Evolutionary conservation across 2,888 invertebrate species (phyloP).

Genomic region (Copidosoma aretas): DNA sequence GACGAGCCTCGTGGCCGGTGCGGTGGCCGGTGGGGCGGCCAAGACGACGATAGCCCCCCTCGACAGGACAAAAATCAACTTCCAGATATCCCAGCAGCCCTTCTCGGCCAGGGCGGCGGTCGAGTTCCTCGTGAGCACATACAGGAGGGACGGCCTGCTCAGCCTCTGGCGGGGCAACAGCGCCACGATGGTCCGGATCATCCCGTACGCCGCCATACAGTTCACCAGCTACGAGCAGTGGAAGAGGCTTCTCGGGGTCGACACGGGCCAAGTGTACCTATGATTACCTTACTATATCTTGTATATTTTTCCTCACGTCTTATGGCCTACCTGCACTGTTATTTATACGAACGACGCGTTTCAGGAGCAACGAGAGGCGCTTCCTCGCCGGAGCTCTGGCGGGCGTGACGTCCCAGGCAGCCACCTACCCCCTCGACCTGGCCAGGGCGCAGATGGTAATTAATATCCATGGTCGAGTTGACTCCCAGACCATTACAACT

Average conservation of each 20-base stretch:
- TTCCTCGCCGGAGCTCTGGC: constrained; percentile 94
- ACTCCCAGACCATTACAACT: no score
- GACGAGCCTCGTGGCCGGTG: constrained; percentile 89
- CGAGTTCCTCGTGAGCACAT: constrained; percentile 72
- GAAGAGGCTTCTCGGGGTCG: constrained; percentile 81
- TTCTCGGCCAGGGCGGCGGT: constrained; percentile 78
- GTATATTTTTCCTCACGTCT: no score
- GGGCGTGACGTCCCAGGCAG: constrained; percentile 91
- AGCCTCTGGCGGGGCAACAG: constrained; percentile 98
- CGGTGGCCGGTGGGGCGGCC: constrained; percentile 91
- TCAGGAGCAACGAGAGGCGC: constrained; percentile 60
- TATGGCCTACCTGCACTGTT: no score
- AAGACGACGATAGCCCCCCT: constrained; percentile 97
- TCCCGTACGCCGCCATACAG: constrained; percentile 97
- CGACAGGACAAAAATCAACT: constrained; percentile 97
- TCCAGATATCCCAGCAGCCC: constrained; percentile 83
- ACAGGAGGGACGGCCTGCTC: constrained; percentile 77
- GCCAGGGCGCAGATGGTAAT: constrained; percentile 96
- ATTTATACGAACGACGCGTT: background rate
- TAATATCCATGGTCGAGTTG: no score
- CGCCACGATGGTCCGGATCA: constrained; percentile 95
- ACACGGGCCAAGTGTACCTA: constrained; percentile 67
- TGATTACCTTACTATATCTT: background rate
- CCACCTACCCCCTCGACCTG: constrained; percentile 96
- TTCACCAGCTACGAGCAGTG: constrained; percentile 98